Evolutionary conservation across 2,113 vertebrate species (phyloP), one percentile per base, ranked within the genome.

Genomic region (Cyprinodon tularosa): DNA sequence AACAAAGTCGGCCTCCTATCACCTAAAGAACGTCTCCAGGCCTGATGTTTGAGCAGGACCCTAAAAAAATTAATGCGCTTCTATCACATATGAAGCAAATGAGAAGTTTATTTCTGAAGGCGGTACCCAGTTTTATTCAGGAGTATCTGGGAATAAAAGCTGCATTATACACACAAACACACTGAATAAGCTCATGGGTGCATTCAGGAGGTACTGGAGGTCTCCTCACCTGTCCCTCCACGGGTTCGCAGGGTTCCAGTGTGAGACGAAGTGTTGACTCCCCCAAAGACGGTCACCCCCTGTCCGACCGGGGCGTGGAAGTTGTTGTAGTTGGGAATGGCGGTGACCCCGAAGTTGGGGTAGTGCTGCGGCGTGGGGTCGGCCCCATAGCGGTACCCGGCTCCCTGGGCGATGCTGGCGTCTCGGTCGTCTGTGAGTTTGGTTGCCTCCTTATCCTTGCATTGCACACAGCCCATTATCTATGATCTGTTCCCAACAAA

Each of bases 401-500:
- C 94, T 80, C 94, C 96, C 91, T 96, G 97, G 85, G 96, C 96
- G 93, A 96, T 93, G 91, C 95, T 95, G 89, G 94, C 93, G 75
- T 90, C 96, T 79, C 95, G 90, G 87, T 97, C 96, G 0, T 97
- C 97, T 4, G 96, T 96, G 88, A 97, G 95, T 96, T 98, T 98
- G 80, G 96, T 95, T 93, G 96, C 95, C 94, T 98, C 97, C 95
- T 98, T 99, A 88, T 98, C 97, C 96, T 98, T 98, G 95, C 97
- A 99, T 97, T 99, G 97, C 95, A 97, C 97, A 97, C 97, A 99
- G 97, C 97, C 97, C 97, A 99, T 99, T 97, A 96, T 98, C 96
- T 96, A 96, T 92, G 94, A 92, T 96, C 96, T 97, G 92, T 29
- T 48, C 22, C 63, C 37, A 40, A 91, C 37, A 72, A 57, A 57